A percentile compares a stretch with the other conserved stretches of the same genome.
Conservation (phyloP, 2,113 vertebrate genomes). For the Phrynosoma blainvillii region DNA sequence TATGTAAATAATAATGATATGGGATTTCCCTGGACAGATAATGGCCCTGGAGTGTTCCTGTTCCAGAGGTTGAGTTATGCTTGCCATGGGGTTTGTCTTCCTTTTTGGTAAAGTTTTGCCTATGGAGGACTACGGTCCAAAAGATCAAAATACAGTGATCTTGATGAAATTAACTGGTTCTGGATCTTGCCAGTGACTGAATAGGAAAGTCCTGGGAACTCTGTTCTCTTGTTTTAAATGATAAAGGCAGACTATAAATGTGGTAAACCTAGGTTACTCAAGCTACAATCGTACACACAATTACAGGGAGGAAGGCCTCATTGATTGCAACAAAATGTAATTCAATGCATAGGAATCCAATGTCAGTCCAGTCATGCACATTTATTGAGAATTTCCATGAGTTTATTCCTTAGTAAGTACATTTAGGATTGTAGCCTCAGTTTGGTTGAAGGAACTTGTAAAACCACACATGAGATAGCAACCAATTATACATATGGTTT, state of each 20-base stretch:
- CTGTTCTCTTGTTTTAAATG: too few relatives aligned
- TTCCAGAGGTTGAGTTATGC: neutral
- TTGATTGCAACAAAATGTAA: neutral
- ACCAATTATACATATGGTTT: neutral
- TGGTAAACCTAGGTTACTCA: neutral
- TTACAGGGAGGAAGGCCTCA: neutral
- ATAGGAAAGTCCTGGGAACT: neutral
- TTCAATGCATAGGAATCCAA: neutral
- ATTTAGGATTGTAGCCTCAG: neutral
- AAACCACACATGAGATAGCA: neutral
- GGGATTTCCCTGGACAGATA: neutral
- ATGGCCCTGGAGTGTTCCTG: neutral
- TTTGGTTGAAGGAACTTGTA: neutral
- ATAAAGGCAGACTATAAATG: neutral
- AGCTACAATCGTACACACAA: neutral
- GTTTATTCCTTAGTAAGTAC: neutral
- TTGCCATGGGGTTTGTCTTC: neutral
- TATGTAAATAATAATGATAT: neutral
- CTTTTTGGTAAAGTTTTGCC: neutral
- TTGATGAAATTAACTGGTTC: neutral
- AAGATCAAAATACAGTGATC: neutral
- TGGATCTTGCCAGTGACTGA: neutral
- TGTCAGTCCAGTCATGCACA: neutral
- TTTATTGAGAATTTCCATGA: neutral
- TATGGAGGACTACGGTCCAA: neutral